Evolutionary conservation across 2,113 vertebrate genomes (phyloP).

Genomic region (Acanthochromis polyacanthus): DNA sequence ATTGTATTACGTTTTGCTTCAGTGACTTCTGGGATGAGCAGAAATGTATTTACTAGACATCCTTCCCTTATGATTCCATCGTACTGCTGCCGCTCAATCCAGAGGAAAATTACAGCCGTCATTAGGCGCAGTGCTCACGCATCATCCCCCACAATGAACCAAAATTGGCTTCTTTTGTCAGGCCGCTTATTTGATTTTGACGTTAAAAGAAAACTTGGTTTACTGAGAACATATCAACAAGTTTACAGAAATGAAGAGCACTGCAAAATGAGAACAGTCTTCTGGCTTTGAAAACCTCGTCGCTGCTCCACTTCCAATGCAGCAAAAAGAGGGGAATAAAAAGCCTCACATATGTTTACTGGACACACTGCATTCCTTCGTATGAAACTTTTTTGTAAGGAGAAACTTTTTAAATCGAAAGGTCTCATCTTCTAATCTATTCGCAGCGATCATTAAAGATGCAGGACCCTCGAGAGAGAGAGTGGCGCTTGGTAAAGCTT

Average conservation of each 20-base stretch:
- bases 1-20: conserved; percentile 46
- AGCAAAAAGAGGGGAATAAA: conserved; percentile 39
- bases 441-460: conserved; percentile 55
- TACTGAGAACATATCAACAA: conserved; percentile 76
- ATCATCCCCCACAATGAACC: conserved; percentile 34
- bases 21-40: conserved; percentile 55
- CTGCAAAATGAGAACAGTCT: conserved; percentile 65
- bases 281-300: conserved; percentile 57
- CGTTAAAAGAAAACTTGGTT: conserved; percentile 2
- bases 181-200: conserved; percentile 61
- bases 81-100: conserved; percentile 53
- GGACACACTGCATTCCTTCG: conserved; percentile 77
- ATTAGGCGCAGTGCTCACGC: conserved; percentile 38
- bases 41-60: conserved; percentile 43
- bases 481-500: conserved; percentile 51
- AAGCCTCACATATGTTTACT: conserved; percentile 78
- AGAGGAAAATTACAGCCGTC: conserved; percentile 41
- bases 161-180: conserved; percentile 60
- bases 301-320: conserved; percentile 69
- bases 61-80: conserved; percentile 33
- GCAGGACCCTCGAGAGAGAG: conserved; percentile 40
- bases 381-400: conserved; percentile 73
- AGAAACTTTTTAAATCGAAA: conserved; percentile 75
- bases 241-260: conserved; percentile 80
- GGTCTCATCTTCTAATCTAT: conserved; percentile 57